These are phyloP conservation scores for Ochropleura plecta DNA, from an alignment of 2,888 invertebrate genomes.

Conservation along the genomic window DNA sequence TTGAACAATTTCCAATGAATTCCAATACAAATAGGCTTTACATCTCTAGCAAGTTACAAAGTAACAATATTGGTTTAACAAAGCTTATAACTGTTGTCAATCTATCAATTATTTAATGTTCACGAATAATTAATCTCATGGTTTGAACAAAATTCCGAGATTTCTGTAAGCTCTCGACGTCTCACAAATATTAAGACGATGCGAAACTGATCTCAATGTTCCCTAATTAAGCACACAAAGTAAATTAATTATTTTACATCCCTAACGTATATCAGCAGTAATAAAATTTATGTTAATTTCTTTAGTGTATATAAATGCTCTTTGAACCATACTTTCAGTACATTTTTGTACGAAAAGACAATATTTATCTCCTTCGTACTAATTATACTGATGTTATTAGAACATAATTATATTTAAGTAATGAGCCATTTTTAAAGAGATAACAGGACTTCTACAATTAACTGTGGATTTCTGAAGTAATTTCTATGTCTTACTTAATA, in stretches of 20 bases:
- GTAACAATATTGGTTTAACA: conserved; percentile 29
- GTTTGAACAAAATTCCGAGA: conserved; percentile 7
- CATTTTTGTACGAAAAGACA: conserved; percentile 10
- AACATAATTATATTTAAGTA: not conserved
- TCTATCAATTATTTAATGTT: conserved; percentile 27
- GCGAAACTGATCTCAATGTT: conserved; percentile 30
- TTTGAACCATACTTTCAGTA: not conserved
- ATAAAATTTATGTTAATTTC: conserved; percentile 28
- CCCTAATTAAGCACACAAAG: conserved; percentile 46
- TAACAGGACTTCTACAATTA: not conserved
- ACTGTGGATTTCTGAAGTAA: not conserved
- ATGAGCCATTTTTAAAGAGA: conserved; percentile 1
- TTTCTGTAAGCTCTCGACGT: conserved; percentile 12
- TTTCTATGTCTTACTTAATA: not conserved
- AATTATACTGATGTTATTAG: not conserved
- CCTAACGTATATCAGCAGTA: conserved; percentile 8
- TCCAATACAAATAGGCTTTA: conserved; percentile 9
- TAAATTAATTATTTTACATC: conserved; percentile 38
- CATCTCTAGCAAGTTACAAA: conserved; percentile 11
- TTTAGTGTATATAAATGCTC: conserved; percentile 5
- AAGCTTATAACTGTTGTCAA: conserved; percentile 15
- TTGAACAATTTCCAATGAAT: not conserved
- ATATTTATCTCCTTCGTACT: conserved; percentile 21
- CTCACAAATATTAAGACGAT: conserved; percentile 31
- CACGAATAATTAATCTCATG: conserved; percentile 37